Evolutionary conservation across 1,140 invertebrate genomes (phyloP).

Genomic region (Lepidurus apus): DNA sequence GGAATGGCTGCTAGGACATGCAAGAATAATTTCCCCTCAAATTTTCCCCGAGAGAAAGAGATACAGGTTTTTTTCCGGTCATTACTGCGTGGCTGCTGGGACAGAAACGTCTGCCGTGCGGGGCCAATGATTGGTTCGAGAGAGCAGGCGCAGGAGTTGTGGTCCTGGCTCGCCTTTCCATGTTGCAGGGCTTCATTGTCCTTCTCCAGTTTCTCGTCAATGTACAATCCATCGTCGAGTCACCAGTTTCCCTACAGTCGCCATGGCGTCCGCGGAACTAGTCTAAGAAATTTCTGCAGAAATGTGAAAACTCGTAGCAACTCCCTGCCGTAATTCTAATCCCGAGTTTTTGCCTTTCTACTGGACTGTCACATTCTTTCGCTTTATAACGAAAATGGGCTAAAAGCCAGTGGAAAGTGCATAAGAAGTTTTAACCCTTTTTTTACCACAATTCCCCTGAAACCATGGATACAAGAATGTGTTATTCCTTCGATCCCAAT

Average conservation of each 20-base stretch:
- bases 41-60: neutral
- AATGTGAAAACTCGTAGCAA: constrained; percentile 4
- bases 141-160: neutral
- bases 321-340: neutral
- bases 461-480: neutral
- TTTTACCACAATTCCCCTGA: neutral
- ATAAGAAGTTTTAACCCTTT: neutral
- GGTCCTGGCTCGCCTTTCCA: neutral
- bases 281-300: neutral
- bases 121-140: neutral
- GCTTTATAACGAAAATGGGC: neutral
- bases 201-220: neutral
- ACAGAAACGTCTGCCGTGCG: neutral
- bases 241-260: neutral
- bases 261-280: neutral
- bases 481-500: constrained; percentile 4
- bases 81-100: constrained; percentile 14
- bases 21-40: neutral
- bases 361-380: too few species aligned
- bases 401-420: neutral
- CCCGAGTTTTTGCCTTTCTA: neutral
- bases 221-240: neutral
- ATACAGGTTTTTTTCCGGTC: too few species aligned
- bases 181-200: constrained; percentile 4
- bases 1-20: neutral